phyloP scores from a whole-genome alignment of 2,113 vertebrate genomes.

The Syngnathus floridae region DNA sequence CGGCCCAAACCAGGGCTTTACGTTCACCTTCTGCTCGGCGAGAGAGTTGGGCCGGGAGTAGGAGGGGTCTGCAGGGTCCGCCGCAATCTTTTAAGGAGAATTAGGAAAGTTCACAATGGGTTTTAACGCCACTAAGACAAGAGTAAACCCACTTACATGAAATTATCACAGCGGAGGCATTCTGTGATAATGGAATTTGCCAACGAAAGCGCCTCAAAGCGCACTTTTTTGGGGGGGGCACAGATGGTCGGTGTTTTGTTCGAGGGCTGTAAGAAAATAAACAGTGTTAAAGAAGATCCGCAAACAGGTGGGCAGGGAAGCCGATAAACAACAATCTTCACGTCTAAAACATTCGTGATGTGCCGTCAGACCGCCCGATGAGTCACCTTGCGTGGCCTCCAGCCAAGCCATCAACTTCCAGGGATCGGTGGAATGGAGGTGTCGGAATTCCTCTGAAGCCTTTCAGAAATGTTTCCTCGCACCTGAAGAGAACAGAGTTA shows the following conservation, averaged over 20 bases:
- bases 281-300: neutral
- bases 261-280: neutral
- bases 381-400: neutral
- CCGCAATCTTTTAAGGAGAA: constrained; percentile 53
- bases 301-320: constrained; percentile 3
- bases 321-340: neutral
- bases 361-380: neutral
- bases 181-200: constrained; percentile 43
- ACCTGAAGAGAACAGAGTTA: neutral
- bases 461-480: no score
- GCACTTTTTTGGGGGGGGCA: constrained; percentile 47
- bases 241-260: constrained; percentile 66
- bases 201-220: constrained; percentile 43
- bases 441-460: neutral
- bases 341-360: neutral
- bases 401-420: neutral
- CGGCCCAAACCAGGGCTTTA: constrained; percentile 48
- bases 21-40: constrained; percentile 58
- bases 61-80: constrained; percentile 37
- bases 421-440: neutral
- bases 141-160: constrained; percentile 29
- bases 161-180: constrained; percentile 48
- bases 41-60: constrained; percentile 42
- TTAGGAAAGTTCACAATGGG: constrained; percentile 52
- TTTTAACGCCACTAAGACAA: constrained; percentile 47